A percentile compares a stretch with the other conserved stretches of the same genome.
phyloP scores from a whole-genome alignment of 2,888 invertebrate species.

The Laspeyria flexula region DNA sequence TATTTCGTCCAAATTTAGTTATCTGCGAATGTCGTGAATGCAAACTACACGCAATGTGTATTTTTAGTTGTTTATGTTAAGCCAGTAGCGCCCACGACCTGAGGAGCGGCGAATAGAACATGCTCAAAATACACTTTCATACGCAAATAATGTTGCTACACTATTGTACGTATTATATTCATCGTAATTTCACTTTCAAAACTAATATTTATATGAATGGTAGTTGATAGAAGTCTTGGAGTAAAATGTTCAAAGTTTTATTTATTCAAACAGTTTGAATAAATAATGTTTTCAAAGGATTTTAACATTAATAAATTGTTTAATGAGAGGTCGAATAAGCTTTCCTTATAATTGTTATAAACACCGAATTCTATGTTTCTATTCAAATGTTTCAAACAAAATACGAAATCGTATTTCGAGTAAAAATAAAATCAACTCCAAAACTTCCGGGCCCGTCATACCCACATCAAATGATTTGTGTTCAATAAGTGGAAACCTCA shows the following conservation, averaged over 20 bases:
- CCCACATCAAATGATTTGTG: conserved; percentile 16
- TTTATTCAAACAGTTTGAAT: background rate
- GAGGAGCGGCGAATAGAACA: conserved; percentile 46
- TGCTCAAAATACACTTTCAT: conserved; percentile 47
- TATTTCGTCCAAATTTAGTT: too few relatives aligned
- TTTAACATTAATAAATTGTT: too few relatives aligned
- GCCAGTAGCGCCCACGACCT: conserved; percentile 57
- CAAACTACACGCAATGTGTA: conserved; percentile 56
- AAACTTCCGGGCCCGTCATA: conserved; percentile 2
- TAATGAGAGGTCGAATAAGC: too few relatives aligned
- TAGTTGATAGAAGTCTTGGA: background rate
- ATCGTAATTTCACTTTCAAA: conserved; percentile 3
- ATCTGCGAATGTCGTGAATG: conserved; percentile 8
- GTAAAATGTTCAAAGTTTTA: background rate
- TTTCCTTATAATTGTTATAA: too few relatives aligned
- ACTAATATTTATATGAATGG: background rate
- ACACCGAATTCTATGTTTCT: too few relatives aligned
- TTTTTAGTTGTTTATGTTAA: conserved; percentile 71
- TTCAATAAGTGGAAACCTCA: conserved; percentile 12
- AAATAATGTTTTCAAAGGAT: too few relatives aligned
- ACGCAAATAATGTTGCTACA: conserved; percentile 17
- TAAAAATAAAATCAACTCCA: background rate
- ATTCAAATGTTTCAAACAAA: too few relatives aligned
- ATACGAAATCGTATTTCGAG: too few relatives aligned
- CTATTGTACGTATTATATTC: conserved; percentile 7